Evolutionary conservation across 2,797 vertebrate species (phyloP), one percentile per base, ranked within the genome.

Genomic region (Melanogrammus aeglefinus): DNA sequence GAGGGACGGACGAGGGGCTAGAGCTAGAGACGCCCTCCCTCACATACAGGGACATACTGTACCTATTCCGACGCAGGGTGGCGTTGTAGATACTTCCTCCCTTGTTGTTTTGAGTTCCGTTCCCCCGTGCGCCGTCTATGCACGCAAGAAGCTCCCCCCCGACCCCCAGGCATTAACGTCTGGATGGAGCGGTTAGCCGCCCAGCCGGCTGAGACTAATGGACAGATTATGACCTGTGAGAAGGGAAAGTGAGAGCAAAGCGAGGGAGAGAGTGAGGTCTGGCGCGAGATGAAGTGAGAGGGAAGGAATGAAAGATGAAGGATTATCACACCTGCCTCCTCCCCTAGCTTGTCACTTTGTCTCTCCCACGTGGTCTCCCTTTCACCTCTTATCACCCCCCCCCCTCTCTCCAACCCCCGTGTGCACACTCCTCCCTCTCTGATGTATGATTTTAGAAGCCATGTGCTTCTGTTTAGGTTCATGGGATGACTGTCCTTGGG

Each of bases 171-270:
- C 87, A 88, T 90, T 90, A 87, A 80, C 71, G 84, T 75, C 76
- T 33, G 85, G 87, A 91, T 88, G 83, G 86, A 91, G 85, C 83
- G 86, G 88, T 89, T 88, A 88, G n/a, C 27, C 84, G 88, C 87
- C 83, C 86, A 81, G 77, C 85, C 75, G 73, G 87, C 85, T 88
- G 87, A 88, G 81, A 89, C 84, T 90, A 90, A 91, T 91, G 84
- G 87, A 80, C 78, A 87, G 85, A 91, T 90, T 90, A 90, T 88
- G 83, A 88, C 85, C 85, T 76, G 85, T 84, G 84, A 84, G 79
- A 75, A 70, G 35, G 21, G 73, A 35, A 16, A 70, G 57, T 9
- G 2, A 69, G 63, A n/a, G 63, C 9, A 35, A 9, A 70, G 57
- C 63, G 2, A 69, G 63, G 63, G 63, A 13, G 24, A 27, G 24